These are phyloP conservation scores for Pediacus dermestoides DNA, from an alignment of 2,888 invertebrate species.

Conservation along the genomic window DNA sequence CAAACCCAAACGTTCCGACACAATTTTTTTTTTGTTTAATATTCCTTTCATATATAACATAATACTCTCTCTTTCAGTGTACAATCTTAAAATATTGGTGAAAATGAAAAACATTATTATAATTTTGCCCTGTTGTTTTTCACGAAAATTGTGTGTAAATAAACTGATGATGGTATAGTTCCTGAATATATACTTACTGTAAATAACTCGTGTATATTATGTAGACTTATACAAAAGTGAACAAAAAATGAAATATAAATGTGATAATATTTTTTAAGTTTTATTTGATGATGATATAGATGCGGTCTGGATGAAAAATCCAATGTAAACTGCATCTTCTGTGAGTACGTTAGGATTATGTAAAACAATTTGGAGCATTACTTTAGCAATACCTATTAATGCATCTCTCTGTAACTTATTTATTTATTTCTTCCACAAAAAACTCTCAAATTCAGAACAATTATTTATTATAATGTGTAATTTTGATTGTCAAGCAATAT, in stretches of 20 bases:
- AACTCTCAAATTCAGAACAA: no score
- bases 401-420: no score
- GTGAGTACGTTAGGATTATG: no score
- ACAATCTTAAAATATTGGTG: not conserved
- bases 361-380: no score
- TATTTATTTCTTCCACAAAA: no score
- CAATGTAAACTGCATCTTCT: no score
- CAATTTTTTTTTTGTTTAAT: constrained; percentile 6
- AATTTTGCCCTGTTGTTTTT: no score
- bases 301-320: no score
- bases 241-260: constrained; percentile 31
- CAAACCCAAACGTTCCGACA: constrained; percentile 7
- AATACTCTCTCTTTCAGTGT: constrained; percentile 1
- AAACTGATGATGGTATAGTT: constrained; percentile 31
- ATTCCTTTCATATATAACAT: constrained; percentile 3
- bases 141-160: constrained; percentile 19
- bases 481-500: no score
- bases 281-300: constrained; percentile 25
- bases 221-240: not conserved
- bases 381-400: no score
- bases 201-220: not conserved
- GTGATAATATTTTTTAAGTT: constrained; percentile 45
- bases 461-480: no score
- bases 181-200: constrained; percentile 22
- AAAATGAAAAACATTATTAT: no score